A percentile compares a stretch with the other conserved stretches of the same genome.
Conservation (phyloP, 2,113 vertebrate species). For the cat (Felis catus) region F.catus_Fca126_mat1.0 CM031421.1:29360001-29360500, state of each 20-base stretch:
- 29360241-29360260: not conserved
- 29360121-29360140: not conserved
- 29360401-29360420: not conserved
- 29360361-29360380: not conserved
- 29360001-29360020: not conserved
- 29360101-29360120: not conserved
- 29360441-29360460: not conserved
- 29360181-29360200: not conserved
- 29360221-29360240: not conserved
- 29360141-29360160: not conserved
- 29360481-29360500: not conserved
- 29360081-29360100: not conserved
- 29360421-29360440: not conserved
- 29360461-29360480: not conserved
- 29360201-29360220: not conserved
- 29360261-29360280: not conserved
- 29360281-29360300: not conserved
- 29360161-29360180: not conserved
- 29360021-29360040: not conserved
- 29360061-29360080: not conserved
- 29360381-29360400: not conserved
- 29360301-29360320: not conserved
- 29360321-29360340: not conserved
- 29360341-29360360: not conserved
- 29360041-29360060: not conserved